phyloP scores from a whole-genome alignment of 2,113 vertebrate species.

The Syrrhaptes paradoxus region DNA sequence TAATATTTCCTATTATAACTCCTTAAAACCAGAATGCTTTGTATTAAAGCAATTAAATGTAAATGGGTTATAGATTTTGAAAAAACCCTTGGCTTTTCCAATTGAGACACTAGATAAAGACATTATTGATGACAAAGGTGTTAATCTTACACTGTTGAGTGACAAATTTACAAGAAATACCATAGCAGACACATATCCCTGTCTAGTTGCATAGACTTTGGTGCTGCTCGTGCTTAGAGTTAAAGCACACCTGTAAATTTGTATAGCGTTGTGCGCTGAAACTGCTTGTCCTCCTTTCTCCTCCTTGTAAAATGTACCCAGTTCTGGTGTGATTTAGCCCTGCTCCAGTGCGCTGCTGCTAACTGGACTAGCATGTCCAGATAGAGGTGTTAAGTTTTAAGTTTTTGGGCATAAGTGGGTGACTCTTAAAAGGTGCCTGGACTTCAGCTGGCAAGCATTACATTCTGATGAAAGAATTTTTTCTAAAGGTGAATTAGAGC shows the following conservation, averaged over 20 bases:
- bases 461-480: neutral
- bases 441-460: neutral
- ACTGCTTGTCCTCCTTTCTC: neutral
- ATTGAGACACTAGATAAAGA: neutral
- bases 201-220: neutral
- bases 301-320: neutral
- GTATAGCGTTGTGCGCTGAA: fast-evolving
- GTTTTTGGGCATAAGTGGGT: neutral
- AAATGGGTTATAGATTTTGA: neutral
- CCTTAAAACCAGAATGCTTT: neutral
- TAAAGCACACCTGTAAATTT: neutral
- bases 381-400: neutral
- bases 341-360: neutral
- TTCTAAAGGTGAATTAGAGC: neutral
- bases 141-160: neutral
- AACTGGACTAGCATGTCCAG: too few species aligned
- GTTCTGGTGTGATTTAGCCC: neutral
- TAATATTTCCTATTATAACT: neutral
- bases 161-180: neutral
- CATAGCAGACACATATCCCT: fast-evolving
- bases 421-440: neutral
- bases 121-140: neutral
- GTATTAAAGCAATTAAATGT: neutral
- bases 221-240: neutral
- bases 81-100: neutral